phyloP scores from a whole-genome alignment of 23 tunicate genomes.

The Botrylloides violaceus region DNA sequence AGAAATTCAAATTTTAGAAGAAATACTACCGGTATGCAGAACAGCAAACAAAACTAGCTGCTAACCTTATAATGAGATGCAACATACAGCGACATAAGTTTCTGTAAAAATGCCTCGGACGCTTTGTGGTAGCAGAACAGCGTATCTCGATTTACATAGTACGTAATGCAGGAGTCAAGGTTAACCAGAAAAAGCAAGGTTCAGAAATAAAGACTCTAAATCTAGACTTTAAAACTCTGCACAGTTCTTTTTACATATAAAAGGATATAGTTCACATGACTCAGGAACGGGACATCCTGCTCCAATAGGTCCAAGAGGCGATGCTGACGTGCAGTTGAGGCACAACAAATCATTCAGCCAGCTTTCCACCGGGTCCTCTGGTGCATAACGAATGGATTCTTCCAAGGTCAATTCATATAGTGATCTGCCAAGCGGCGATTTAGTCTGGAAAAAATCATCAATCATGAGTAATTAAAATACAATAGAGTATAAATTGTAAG shows the following conservation, averaged over 20 bases:
- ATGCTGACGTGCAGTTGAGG: conserved; percentile 66
- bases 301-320: conserved; percentile 18
- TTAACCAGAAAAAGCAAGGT: too few species aligned
- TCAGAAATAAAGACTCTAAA: too few species aligned
- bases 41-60: background rate
- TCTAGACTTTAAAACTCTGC: too few species aligned
- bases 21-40: background rate
- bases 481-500: too few species aligned
- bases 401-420: conserved; percentile 67
- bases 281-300: conserved; percentile 38
- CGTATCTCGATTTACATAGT: conserved; percentile 90
- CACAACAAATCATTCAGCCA: conserved; percentile 92
- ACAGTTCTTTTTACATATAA: too few species aligned
- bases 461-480: too few species aligned
- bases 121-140: conserved; percentile 90
- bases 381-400: conserved; percentile 94
- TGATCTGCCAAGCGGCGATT: conserved; percentile 68
- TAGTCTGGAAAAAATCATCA: background rate
- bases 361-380: conserved; percentile 76
- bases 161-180: conserved; percentile 26
- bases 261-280: conserved; percentile 92
- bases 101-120: conserved; percentile 78
- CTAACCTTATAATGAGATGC: conserved; percentile 94
- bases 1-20: background rate
- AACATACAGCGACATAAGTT: conserved; percentile 86